Evolutionary conservation across 2,113 vertebrate genomes (phyloP).

Genomic region (Suncus etruscus): DNA sequence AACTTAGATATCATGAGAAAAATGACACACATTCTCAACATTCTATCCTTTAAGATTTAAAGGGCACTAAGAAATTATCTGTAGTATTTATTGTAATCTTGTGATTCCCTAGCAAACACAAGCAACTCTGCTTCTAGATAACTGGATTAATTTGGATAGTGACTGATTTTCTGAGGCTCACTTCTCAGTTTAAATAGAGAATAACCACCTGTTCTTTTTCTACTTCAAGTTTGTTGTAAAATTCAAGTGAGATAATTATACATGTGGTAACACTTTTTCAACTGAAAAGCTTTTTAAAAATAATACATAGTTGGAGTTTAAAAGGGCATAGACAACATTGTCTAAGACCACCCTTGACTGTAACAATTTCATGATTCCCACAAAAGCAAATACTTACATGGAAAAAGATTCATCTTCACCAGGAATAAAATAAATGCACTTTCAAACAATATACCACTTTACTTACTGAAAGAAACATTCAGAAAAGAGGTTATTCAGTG

Average conservation of each 20-base stretch:
- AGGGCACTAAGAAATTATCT: no score
- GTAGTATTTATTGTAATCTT: neutral
- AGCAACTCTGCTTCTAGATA: neutral
- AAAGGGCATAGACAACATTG: slow-evolving; percentile 4
- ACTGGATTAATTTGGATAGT: neutral
- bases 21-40: no score
- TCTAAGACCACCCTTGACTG: neutral
- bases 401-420: slow-evolving; percentile 20
- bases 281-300: slow-evolving; percentile 20
- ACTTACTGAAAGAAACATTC: slow-evolving; percentile 48
- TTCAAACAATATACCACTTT: slow-evolving; percentile 3
- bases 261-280: slow-evolving; percentile 2
- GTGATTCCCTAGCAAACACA: neutral
- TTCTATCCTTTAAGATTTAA: no score
- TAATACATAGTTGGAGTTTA: slow-evolving; percentile 42
- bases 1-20: neutral
- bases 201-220: slow-evolving; percentile 33
- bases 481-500: slow-evolving; percentile 38
- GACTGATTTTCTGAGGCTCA: slow-evolving; percentile 3
- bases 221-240: neutral
- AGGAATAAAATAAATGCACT: slow-evolving; percentile 1
- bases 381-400: slow-evolving; percentile 26
- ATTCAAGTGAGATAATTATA: neutral
- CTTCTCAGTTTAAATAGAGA: slow-evolving; percentile 31
- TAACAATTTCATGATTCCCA: slow-evolving; percentile 12